Base-by-base conservation (phyloP, 2,888 invertebrate species). In the Euzophera pinguis region DNA sequence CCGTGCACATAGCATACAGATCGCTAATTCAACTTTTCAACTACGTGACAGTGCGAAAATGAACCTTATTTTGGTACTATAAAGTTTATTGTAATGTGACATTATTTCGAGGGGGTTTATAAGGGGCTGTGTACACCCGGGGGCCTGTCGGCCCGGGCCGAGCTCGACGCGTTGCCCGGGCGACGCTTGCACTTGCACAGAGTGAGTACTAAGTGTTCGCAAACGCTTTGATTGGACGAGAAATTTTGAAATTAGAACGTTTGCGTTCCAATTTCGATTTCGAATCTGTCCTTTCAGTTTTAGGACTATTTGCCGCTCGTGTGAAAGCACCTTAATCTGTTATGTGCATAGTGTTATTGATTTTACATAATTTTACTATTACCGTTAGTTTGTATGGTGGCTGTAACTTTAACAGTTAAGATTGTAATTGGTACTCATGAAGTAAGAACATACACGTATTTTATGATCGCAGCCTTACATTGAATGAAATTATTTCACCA, bases 1-100 rank as follows among this genome's bases (percentile, higher is more conserved):
- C 72, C 75, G 70, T 75, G 75, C 77, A 75, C 80, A 80, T 81
- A 82, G 80, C 81, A 81, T 81, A 82, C 79, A 81, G 79, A 84
- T 81, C 79, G 76, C 81, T 79, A 76, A 79, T 83, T 80, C 78
- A 71, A 67, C 68, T 70, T 63, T 61, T 54, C 61, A 58, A 27
- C 53, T 29, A 3, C 3, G 13, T 0, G n/a, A 42, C 16, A 29
- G 43, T 9, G 53, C 16, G 16, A 62, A 60, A 61, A 57, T 58
- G 17, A 42, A 59, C 68, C 60, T 55, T 71, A 63, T 56, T 43
- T 7, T 32, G 50, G 16, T 39, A 0, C 1, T 2, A 49, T 63
- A 74, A 58, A 66, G 73, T 71, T 52, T 50, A 67, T 72, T 73
- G 37, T 57, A 14, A 22, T 53, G 61, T 61, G 56, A 35, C 49